phyloP scores from a whole-genome alignment of 92 coral and sea anemone species.

The Chrysogorgia sp. region DNA sequence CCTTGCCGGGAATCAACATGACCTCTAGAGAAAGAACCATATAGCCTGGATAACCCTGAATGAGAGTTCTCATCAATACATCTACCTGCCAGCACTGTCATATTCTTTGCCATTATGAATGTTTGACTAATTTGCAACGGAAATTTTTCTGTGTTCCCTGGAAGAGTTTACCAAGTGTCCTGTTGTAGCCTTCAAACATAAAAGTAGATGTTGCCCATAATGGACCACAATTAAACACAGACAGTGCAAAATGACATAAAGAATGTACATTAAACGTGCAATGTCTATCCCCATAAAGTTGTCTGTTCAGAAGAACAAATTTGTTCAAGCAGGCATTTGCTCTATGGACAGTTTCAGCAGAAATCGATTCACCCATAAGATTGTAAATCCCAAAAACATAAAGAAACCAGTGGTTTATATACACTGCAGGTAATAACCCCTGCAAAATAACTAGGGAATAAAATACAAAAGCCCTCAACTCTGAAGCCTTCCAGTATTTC shows the following conservation, averaged over 20 bases:
- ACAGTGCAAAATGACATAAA: slow-evolving; percentile 1
- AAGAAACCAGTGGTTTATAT: slow-evolving; percentile 6
- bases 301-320: not conserved
- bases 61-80: not conserved
- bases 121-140: slow-evolving; percentile 4
- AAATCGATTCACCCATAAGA: not conserved
- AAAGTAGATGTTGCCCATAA: slow-evolving; percentile 4
- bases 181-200: slow-evolving; percentile 18
- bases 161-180: not conserved
- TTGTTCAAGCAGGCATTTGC: not conserved
- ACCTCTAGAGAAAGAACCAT: not conserved
- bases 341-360: not conserved
- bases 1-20: not conserved
- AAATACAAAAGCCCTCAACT: not conserved
- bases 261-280: slow-evolving; percentile 10
- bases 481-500: slow-evolving; percentile 3
- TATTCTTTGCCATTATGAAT: not conserved
- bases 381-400: not conserved
- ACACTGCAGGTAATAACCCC: not conserved
- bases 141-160: not conserved
- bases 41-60: not conserved
- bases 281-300: not conserved
- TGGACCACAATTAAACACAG: slow-evolving; percentile 5
- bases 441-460: slow-evolving; percentile 2
- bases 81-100: not conserved